Evolutionary conservation across 2,113 vertebrate species (phyloP).

Genomic region (Carollia perspicillata): DNA sequence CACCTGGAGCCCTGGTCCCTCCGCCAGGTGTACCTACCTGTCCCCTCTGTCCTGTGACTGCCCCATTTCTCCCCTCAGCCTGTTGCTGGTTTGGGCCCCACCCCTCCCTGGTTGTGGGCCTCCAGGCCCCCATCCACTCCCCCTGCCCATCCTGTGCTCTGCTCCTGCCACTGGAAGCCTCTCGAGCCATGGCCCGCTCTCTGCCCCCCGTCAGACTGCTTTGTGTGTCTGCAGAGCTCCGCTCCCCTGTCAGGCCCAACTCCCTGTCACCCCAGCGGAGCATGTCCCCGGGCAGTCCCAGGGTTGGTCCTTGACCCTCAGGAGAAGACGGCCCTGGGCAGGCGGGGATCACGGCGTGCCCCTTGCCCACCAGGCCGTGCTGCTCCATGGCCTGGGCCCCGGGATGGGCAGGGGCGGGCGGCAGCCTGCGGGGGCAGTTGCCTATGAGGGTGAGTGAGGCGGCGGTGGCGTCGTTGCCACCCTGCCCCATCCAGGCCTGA

Average conservation of each 20-base stretch:
- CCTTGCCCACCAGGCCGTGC: too few species aligned
- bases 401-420: background rate
- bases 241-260: fast-evolving
- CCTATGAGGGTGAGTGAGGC: background rate
- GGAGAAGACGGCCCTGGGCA: too few species aligned
- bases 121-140: background rate
- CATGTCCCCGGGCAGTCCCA: background rate
- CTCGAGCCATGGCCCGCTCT: background rate
- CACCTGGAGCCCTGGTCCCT: background rate
- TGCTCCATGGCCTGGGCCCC: too few species aligned
- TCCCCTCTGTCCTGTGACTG: background rate
- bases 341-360: background rate
- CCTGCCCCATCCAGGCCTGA: fast-evolving
- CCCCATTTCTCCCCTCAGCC: background rate
- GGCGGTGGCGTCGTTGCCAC: too few species aligned
- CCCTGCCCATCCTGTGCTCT: fast-evolving
- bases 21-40: fast-evolving
- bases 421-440: fast-evolving
- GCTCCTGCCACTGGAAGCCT: background rate
- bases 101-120: fast-evolving
- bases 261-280: background rate
- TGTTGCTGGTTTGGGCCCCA: background rate
- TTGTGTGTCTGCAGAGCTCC: background rate
- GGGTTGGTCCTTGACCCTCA: background rate
- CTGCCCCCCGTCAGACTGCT: background rate